These are phyloP conservation scores for Petaurus breviceps DNA, from an alignment of 2,113 vertebrate genomes.

Conservation along the genomic window DNA sequence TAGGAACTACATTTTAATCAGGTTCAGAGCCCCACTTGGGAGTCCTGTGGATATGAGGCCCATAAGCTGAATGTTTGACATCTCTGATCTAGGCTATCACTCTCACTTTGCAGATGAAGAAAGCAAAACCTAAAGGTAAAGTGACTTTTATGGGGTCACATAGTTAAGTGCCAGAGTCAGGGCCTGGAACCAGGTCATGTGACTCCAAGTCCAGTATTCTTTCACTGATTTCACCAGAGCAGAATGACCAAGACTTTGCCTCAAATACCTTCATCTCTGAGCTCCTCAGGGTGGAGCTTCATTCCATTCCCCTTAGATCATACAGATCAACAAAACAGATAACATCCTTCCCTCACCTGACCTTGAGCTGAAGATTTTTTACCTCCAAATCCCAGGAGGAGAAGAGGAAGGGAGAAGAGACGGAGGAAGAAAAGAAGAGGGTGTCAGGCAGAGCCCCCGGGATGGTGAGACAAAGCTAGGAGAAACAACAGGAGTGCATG, in stretches of 20 bases:
- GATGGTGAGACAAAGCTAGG: not conserved
- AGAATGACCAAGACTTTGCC: not conserved
- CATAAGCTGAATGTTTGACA: not conserved
- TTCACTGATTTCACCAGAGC: not conserved
- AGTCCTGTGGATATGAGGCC: not conserved
- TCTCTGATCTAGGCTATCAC: not conserved
- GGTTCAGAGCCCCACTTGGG: not conserved
- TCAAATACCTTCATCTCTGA: not conserved
- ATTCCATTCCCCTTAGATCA: not conserved
- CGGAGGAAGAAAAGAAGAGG: not conserved
- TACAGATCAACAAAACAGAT: not conserved
- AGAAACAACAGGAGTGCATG: not conserved
- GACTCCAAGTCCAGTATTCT: not conserved
- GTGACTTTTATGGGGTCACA: not conserved
- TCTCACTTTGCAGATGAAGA: not conserved
- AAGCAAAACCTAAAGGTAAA: not conserved
- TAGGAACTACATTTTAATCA: not conserved
- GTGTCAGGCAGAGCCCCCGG: not conserved
- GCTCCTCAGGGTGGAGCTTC: not conserved
- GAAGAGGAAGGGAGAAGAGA: not conserved
- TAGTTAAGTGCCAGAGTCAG: not conserved
- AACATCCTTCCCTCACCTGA: not conserved
- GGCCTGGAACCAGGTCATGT: not conserved
- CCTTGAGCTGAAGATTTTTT: not conserved
- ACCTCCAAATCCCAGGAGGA: not conserved